These are phyloP conservation scores for Nemotelus nigrinus DNA, from an alignment of 2,888 invertebrate genomes.

Conservation along the genomic window DNA sequence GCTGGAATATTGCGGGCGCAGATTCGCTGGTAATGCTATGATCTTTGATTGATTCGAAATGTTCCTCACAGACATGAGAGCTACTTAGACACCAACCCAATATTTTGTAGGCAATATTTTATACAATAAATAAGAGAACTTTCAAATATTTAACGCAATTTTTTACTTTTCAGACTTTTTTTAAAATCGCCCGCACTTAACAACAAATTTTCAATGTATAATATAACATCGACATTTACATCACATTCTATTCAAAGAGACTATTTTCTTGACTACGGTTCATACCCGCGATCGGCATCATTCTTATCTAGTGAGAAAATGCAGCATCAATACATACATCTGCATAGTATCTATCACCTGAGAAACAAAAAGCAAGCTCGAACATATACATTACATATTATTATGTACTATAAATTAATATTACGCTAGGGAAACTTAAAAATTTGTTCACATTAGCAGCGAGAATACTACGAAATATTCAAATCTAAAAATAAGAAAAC, in stretches of 20 bases:
- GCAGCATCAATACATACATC: neutral
- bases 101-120: neutral
- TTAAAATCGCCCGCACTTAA: conserved; percentile 16
- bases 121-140: neutral
- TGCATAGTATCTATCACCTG: conserved; percentile 3
- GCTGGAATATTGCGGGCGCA: too few relatives aligned
- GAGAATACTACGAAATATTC: conserved; percentile 22
- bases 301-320: neutral
- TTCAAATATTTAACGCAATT: neutral
- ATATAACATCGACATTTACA: conserved; percentile 35
- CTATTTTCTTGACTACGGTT: conserved; percentile 3
- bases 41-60: too few relatives aligned
- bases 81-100: too few relatives aligned
- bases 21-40: too few relatives aligned
- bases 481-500: conserved; percentile 30
- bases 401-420: neutral
- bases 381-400: too few relatives aligned
- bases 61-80: too few relatives aligned
- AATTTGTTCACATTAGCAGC: conserved; percentile 19
- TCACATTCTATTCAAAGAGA: conserved; percentile 29
- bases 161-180: conserved; percentile 31
- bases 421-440: neutral
- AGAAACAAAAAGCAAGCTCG: neutral
- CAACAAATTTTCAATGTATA: conserved; percentile 13
- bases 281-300: neutral